A percentile compares a stretch with the other conserved stretches of the same genome.
Evolutionary conservation across 1,140 invertebrate genomes (phyloP).

Genomic region (Akabosia matsudoensis): DNA sequence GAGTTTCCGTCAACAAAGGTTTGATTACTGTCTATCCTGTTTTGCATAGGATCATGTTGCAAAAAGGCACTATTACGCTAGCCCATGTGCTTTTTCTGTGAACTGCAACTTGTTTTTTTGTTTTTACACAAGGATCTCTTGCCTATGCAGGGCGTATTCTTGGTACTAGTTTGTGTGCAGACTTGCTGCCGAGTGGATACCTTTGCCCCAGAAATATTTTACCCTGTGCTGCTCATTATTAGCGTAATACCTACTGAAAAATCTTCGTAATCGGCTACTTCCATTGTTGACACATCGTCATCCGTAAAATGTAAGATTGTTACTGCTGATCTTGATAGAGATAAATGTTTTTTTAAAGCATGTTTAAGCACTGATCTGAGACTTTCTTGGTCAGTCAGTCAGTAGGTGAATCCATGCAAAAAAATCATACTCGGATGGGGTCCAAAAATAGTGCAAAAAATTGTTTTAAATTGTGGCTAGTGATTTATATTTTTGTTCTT

Average conservation of each 20-base stretch:
- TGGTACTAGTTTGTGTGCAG: not conserved
- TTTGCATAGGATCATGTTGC: not conserved
- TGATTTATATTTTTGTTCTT: not conserved
- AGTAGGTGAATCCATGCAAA: not conserved
- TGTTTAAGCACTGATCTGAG: not conserved
- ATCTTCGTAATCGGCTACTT: not conserved
- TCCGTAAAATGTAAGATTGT: not conserved
- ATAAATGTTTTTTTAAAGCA: not conserved
- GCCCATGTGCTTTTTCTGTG: not conserved
- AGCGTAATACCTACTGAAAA: not conserved
- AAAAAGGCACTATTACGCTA: not conserved
- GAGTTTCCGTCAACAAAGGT: constrained; percentile 12
- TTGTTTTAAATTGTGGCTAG: not conserved
- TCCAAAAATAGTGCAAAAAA: not conserved
- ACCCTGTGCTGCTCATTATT: too few species aligned
- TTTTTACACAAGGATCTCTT: not conserved
- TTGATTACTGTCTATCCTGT: too few species aligned
- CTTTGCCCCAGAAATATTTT: not conserved
- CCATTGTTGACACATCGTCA: not conserved
- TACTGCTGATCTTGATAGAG: not conserved
- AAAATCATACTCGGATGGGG: not conserved
- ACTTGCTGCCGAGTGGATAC: not conserved
- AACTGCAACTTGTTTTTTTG: not conserved
- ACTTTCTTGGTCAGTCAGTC: not conserved
- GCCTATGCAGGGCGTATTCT: not conserved